Conservation (phyloP, 1,140 invertebrate genomes). For the Bemisia tabaci region DNA sequence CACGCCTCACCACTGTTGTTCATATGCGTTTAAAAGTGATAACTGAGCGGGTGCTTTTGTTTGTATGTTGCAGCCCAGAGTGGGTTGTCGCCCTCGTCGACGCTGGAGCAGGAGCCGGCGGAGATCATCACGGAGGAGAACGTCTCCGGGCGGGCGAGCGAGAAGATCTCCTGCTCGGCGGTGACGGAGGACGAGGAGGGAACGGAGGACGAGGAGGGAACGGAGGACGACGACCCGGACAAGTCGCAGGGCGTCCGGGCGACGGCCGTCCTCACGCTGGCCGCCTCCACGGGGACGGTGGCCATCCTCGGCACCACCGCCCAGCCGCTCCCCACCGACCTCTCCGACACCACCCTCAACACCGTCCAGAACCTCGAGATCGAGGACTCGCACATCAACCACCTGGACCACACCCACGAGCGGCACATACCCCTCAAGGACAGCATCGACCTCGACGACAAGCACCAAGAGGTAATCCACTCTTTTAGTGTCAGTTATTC, state of each 20-base stretch:
- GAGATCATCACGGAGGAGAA: background rate
- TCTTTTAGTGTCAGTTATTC: too few relatives aligned
- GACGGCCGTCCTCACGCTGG: conserved; percentile 21
- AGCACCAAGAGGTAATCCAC: too few relatives aligned
- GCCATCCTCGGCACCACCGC: conserved; percentile 24
- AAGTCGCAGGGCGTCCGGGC: conserved; percentile 18
- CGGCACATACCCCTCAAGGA: background rate
- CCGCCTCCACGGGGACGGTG: conserved; percentile 22
- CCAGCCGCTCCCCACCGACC: background rate
- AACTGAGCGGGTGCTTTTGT: too few relatives aligned
- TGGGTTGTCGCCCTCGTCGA: background rate
- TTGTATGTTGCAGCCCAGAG: background rate
- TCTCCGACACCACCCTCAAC: background rate
- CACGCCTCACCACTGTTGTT: too few relatives aligned
- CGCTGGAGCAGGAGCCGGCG: background rate
- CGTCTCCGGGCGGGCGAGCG: background rate
- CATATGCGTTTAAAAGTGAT: too few relatives aligned
- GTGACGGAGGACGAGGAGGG: background rate
- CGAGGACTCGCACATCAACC: background rate
- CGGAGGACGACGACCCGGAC: conserved; percentile 1
- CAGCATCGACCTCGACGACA: background rate
- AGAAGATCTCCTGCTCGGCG: background rate
- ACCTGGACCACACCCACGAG: background rate
- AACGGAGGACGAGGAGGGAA: background rate
- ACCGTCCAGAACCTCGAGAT: background rate